Percentiles rank a stretch among this genome's conserved stretches.
Conservation (phyloP, 2,888 invertebrate genomes). For the Euplagia quadripunctaria region DNA sequence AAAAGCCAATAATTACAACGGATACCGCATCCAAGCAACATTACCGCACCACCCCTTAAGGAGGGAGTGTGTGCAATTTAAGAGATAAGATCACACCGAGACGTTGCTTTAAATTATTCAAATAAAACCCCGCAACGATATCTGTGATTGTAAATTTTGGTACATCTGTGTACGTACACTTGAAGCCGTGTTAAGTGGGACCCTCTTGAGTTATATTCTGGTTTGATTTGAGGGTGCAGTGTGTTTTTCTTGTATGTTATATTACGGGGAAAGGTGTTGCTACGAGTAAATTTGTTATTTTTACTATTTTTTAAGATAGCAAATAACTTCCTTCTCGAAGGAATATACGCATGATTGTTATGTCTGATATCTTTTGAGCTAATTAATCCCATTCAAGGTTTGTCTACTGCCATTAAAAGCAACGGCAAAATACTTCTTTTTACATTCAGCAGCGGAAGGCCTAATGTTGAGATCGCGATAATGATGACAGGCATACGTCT, state of each 20-base stretch:
- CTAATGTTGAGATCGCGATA: background rate
- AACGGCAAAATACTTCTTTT: background rate
- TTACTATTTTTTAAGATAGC: background rate
- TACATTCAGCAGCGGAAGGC: background rate
- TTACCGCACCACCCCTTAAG: constrained; percentile 43
- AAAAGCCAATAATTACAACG: constrained; percentile 11
- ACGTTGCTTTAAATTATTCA: constrained; percentile 80
- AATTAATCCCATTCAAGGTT: background rate
- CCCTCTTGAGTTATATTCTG: constrained; percentile 20
- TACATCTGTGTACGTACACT: constrained; percentile 67
- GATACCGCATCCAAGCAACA: constrained; percentile 47
- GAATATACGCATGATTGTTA: background rate
- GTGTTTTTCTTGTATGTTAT: background rate
- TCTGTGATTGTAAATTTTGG: constrained; percentile 81
- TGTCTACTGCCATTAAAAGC: background rate
- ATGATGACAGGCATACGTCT: background rate
- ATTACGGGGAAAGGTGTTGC: background rate
- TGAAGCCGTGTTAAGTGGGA: constrained; percentile 37
- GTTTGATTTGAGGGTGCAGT: constrained; percentile 21
- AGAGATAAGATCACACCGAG: constrained; percentile 73
- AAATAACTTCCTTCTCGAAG: background rate
- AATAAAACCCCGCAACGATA: constrained; percentile 78
- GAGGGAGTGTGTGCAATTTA: constrained; percentile 75
- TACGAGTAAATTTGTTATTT: background rate
- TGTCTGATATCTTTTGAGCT: background rate